Evolutionary conservation across 2,797 vertebrate species (phyloP).

Genomic region (Siniperca scherzeri): DNA sequence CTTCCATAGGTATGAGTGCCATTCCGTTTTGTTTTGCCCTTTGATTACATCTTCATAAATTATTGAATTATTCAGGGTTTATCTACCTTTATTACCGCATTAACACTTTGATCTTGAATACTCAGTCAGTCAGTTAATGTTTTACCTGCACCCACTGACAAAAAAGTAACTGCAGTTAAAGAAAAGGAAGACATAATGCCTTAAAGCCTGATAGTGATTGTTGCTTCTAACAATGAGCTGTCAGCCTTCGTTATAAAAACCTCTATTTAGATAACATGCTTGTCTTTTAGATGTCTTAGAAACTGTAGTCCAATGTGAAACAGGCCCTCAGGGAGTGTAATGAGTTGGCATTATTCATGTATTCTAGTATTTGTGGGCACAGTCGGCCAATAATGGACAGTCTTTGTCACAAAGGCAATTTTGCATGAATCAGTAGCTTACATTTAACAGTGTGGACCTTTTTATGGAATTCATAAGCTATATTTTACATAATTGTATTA

Average conservation of each 20-base stretch:
- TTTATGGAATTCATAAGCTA: background rate
- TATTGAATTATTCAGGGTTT: conserved; percentile 42
- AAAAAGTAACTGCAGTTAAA: background rate
- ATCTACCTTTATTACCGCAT: conserved; percentile 24
- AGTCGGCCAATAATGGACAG: conserved; percentile 9
- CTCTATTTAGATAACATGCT: background rate
- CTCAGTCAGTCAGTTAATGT: background rate
- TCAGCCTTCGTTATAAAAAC: conserved; percentile 5
- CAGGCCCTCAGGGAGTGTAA: conserved; percentile 29
- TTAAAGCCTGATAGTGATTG: background rate
- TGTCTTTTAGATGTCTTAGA: conserved; percentile 34
- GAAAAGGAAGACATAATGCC: background rate
- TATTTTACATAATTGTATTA: background rate
- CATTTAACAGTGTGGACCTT: background rate
- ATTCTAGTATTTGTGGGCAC: conserved; percentile 30
- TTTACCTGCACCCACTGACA: background rate
- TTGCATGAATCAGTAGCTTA: conserved; percentile 26
- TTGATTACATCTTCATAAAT: conserved; percentile 56
- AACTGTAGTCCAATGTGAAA: background rate
- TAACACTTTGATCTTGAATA: conserved; percentile 6
- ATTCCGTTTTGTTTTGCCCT: conserved; percentile 4
- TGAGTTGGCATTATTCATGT: conserved; percentile 63
- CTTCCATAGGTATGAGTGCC: background rate
- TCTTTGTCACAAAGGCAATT: conserved; percentile 26
- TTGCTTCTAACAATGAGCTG: conserved; percentile 9